These are phyloP conservation scores for Dryomyza anilis DNA, from an alignment of 2,888 invertebrate genomes.

Conservation along the genomic window DNA sequence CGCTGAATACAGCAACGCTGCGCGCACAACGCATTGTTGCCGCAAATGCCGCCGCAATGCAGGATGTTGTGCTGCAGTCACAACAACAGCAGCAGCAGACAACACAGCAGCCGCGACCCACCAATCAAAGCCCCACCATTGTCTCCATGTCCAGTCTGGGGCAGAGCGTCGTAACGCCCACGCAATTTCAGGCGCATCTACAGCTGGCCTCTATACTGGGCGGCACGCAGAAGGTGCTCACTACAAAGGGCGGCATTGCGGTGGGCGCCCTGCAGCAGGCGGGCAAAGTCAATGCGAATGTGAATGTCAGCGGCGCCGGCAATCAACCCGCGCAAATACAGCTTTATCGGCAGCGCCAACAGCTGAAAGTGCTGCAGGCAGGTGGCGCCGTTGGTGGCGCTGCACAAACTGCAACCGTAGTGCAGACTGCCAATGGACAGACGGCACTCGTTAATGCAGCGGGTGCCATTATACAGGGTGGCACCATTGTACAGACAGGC, in stretches of 20 bases:
- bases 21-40: conserved; percentile 59
- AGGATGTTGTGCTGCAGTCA: conserved; percentile 59
- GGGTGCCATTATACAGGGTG: conserved; percentile 59
- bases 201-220: conserved; percentile 54
- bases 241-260: conserved; percentile 57
- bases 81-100: no score
- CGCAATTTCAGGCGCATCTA: conserved; percentile 58
- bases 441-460: conserved; percentile 53
- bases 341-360: conserved; percentile 58
- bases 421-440: conserved; percentile 55
- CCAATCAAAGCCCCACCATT: conserved; percentile 58
- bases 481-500: conserved; percentile 52
- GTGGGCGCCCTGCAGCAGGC: conserved; percentile 57
- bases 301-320: conserved; percentile 35
- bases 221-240: conserved; percentile 53
- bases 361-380: conserved; percentile 54
- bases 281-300: conserved; percentile 52
- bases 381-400: conserved; percentile 43
- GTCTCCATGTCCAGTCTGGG: conserved; percentile 59
- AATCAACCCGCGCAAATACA: conserved; percentile 58
- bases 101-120: conserved; percentile 57
- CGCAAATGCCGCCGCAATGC: conserved; percentile 49
- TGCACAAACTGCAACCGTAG: no score
- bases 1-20: conserved; percentile 54
- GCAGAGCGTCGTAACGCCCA: conserved; percentile 51